phyloP scores from a whole-genome alignment of 1,140 invertebrate species.

The Saxidomus purpurata region DNA sequence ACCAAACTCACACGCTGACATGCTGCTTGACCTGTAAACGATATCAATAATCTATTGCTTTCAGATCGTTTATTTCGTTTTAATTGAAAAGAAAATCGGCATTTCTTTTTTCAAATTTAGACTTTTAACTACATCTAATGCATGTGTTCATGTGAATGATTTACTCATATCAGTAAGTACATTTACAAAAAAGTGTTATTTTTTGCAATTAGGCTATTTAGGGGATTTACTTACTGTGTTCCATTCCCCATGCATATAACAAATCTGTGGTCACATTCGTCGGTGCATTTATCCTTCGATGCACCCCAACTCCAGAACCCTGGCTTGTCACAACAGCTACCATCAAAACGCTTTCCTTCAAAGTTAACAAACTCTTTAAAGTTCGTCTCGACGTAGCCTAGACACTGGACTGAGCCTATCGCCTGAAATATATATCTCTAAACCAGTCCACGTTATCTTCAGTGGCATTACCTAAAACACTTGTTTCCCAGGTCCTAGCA shows the following conservation, averaged over 20 bases:
- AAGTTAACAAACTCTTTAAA: slow-evolving; percentile 71
- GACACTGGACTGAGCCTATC: neutral
- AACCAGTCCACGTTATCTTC: no score
- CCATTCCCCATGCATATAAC: slow-evolving; percentile 72
- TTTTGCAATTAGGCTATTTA: no score
- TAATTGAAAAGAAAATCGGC: no score
- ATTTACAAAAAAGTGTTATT: no score
- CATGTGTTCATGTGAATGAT: no score
- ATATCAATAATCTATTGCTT: no score
- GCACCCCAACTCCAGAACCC: slow-evolving; percentile 58
- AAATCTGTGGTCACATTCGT: slow-evolving; percentile 73
- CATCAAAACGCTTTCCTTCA: slow-evolving; percentile 72
- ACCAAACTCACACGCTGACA: slow-evolving; percentile 73
- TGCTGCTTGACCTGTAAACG: slow-evolving; percentile 71
- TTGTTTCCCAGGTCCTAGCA: no score
- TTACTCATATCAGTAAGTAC: no score
- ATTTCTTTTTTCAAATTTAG: no score
- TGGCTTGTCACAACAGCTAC: slow-evolving; percentile 68
- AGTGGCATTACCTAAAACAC: no score
- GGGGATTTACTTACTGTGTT: slow-evolving; percentile 68
- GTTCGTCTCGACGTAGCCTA: slow-evolving; percentile 67
- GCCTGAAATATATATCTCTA: slow-evolving; percentile 6
- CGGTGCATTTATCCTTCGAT: slow-evolving; percentile 20
- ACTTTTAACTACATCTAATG: no score
- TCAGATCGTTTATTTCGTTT: no score